Percentiles rank a stretch among this genome's conserved stretches.
phyloP scores from a whole-genome alignment of 2,888 invertebrate species.

The Ichneumoninae sp. region DNA sequence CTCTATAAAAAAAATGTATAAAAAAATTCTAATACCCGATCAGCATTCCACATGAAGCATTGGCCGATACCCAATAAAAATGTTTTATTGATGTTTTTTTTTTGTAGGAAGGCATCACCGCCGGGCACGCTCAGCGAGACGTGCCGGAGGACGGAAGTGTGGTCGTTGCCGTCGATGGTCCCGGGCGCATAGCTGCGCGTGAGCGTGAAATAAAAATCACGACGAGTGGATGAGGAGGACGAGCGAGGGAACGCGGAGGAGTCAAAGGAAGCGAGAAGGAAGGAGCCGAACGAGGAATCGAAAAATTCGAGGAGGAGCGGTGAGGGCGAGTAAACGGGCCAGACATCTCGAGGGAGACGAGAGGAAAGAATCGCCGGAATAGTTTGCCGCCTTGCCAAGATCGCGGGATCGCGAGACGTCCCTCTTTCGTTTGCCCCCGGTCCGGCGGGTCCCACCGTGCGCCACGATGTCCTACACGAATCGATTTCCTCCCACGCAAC shows the following conservation, averaged over 20 bases:
- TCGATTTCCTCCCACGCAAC: constrained; percentile 82
- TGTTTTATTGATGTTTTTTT: constrained; percentile 12
- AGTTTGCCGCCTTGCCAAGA: constrained; percentile 5
- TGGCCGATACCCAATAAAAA: not conserved
- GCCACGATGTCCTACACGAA: constrained; percentile 81
- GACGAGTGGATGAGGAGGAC: constrained; percentile 56
- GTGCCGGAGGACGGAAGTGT: constrained; percentile 63
- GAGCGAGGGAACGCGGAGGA: constrained; percentile 6
- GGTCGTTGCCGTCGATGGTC: constrained; percentile 46
- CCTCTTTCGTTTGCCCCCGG: not conserved
- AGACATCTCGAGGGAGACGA: constrained; percentile 5
- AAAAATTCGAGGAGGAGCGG: not conserved
- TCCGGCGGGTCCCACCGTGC: constrained; percentile 9
- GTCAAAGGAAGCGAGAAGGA: constrained; percentile 36
- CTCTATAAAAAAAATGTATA: not conserved
- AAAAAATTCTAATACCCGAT: not conserved
- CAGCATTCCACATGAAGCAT: not conserved
- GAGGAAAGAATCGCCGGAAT: constrained; percentile 11
- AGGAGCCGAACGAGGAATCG: constrained; percentile 2
- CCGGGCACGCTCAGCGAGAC: constrained; percentile 68
- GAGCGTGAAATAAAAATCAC: constrained; percentile 58
- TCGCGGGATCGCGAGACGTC: constrained; percentile 12
- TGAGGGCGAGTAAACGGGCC: constrained; percentile 2
- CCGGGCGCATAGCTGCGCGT: constrained; percentile 43
- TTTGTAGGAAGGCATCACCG: constrained; percentile 69